Percentiles rank a stretch among this genome's conserved stretches.
These are phyloP conservation scores for Aythya baeri DNA, from an alignment of 2,113 vertebrate genomes.

Conservation along the genomic window DNA sequence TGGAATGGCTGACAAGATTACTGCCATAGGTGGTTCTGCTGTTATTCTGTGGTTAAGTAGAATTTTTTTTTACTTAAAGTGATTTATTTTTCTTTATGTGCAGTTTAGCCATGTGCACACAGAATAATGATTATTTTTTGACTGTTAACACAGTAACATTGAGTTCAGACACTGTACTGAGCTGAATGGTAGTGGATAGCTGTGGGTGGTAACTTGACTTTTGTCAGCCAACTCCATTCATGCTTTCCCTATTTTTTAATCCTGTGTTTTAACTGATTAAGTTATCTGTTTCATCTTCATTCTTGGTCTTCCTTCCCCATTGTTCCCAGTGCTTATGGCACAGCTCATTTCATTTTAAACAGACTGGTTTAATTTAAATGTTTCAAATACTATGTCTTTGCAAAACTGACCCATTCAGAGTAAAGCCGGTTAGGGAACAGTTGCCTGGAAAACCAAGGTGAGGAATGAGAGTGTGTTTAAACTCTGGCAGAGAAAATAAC, in stretches of 20 bases:
- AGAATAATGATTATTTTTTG: neutral
- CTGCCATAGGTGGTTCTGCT: neutral
- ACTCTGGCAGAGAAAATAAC: neutral
- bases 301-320: neutral
- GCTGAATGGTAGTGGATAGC: neutral
- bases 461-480: neutral
- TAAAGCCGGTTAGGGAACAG: neutral
- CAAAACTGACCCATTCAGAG: neutral
- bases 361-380: neutral
- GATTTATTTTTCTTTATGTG: neutral
- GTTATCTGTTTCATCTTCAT: neutral
- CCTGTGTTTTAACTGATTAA: neutral
- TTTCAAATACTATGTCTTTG: neutral
- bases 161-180: neutral
- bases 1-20: neutral
- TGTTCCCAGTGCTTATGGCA: neutral
- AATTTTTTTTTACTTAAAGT: neutral
- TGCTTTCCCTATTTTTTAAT: neutral
- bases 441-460: neutral
- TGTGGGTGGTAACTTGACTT: neutral
- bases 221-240: neutral
- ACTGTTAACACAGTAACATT: neutral
- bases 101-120: neutral
- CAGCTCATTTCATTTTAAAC: neutral
- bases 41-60: neutral